A percentile compares a stretch with the other conserved stretches of the same genome.
phyloP scores from a whole-genome alignment of 2,797 vertebrate genomes.

The Sparus aurata region DNA sequence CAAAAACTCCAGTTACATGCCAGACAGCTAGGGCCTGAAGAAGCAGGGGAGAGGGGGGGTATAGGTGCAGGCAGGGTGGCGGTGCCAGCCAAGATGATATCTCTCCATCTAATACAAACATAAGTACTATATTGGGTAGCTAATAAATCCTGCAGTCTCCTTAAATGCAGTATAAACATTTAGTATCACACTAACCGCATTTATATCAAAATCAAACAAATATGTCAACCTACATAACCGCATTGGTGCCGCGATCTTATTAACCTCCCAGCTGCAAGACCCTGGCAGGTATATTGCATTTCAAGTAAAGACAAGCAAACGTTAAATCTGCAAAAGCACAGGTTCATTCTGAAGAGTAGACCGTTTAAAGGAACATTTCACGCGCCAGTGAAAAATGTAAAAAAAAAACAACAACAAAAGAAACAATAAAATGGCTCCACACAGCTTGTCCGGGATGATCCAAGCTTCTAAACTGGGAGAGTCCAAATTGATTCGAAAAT shows the following conservation, averaged over 20 bases:
- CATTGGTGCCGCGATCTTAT: slow-evolving; percentile 31
- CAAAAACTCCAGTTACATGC: slow-evolving; percentile 41
- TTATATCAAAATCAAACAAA: slow-evolving; percentile 36
- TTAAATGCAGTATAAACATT: slow-evolving; percentile 22
- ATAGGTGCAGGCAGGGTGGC: slow-evolving; percentile 58
- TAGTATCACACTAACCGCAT: slow-evolving; percentile 29
- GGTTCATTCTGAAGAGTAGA: not conserved
- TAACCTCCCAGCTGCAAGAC: slow-evolving; percentile 17
- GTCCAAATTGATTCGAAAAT: too few relatives aligned
- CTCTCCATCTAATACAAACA: slow-evolving; percentile 35
- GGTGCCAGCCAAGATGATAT: slow-evolving; percentile 60
- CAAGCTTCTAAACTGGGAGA: too few relatives aligned
- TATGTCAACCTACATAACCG: slow-evolving; percentile 38
- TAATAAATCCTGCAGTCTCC: slow-evolving; percentile 34
- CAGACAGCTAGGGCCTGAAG: slow-evolving; percentile 53
- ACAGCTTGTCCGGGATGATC: too few relatives aligned
- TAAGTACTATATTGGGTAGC: slow-evolving; percentile 18
- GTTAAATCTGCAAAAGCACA: not conserved
- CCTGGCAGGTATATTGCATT: slow-evolving; percentile 7
- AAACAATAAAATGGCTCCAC: too few relatives aligned
- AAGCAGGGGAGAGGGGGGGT: not conserved
- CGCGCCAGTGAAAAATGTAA: too few relatives aligned
- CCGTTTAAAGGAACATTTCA: not conserved
- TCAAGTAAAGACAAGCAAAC: not conserved
- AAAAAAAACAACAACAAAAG: too few relatives aligned